Percentiles rank a stretch among this genome's conserved stretches.
Evolutionary conservation across 2,797 vertebrate genomes (phyloP).

Genomic region (Phrynocephalus forsythii): DNA sequence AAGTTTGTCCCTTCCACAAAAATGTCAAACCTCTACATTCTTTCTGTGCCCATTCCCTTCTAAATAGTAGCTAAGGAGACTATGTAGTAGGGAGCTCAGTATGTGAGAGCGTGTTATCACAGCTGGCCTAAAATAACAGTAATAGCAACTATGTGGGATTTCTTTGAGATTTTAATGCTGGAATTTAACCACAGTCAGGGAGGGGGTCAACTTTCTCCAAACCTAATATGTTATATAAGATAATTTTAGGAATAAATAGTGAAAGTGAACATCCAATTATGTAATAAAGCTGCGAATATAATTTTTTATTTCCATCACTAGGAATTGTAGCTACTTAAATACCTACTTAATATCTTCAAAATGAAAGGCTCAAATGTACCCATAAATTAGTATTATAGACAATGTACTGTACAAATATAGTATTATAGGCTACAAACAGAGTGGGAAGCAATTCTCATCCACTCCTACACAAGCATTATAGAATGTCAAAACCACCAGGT

Average conservation of each 20-base stretch:
- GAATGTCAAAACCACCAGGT: constrained; percentile 54
- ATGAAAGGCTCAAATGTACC: neutral
- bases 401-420: neutral
- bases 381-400: neutral
- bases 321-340: neutral
- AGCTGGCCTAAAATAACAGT: neutral
- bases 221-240: too few species aligned
- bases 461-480: neutral
- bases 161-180: neutral
- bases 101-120: neutral
- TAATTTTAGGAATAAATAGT: too few species aligned
- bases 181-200: neutral
- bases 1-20: too few species aligned
- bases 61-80: neutral
- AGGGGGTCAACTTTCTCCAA: too few species aligned
- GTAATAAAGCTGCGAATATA: neutral
- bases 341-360: neutral
- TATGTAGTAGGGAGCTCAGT: neutral
- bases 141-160: neutral
- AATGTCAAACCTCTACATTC: too few species aligned
- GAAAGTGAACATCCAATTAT: too few species aligned
- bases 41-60: neutral
- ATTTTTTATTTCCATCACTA: neutral
- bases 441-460: neutral
- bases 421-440: neutral